Evolutionary conservation across 2,888 invertebrate species (phyloP).

Genomic region (Plebejus argus): DNA sequence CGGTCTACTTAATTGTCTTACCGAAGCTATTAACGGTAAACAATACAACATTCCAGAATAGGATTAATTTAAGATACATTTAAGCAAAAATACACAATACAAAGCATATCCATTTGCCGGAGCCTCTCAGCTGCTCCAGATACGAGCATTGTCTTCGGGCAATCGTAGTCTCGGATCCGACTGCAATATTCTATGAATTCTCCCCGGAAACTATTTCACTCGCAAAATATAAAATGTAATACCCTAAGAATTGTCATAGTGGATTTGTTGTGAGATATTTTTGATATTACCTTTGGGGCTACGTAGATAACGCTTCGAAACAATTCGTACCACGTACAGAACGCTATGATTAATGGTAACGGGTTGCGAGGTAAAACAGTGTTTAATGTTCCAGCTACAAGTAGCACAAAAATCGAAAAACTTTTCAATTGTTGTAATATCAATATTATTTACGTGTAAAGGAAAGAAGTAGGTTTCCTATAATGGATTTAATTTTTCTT

Average conservation of each 20-base stretch:
- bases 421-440: background rate
- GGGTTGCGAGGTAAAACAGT: background rate
- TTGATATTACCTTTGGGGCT: slow-evolving; percentile 20
- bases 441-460: too few species aligned
- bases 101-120: slow-evolving; percentile 26
- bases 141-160: slow-evolving; percentile 28
- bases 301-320: slow-evolving; percentile 10
- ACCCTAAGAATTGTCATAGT: slow-evolving; percentile 32
- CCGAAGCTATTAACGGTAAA: background rate
- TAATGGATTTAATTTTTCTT: too few species aligned
- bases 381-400: background rate
- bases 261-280: slow-evolving; percentile 25
- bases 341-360: background rate
- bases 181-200: slow-evolving; percentile 31
- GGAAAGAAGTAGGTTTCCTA: too few species aligned
- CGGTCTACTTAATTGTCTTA: background rate
- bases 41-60: background rate
- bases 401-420: background rate
- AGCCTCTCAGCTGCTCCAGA: slow-evolving; percentile 20
- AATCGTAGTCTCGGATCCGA: slow-evolving; percentile 12
- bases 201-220: slow-evolving; percentile 26
- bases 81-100: slow-evolving; percentile 14
- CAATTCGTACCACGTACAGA: background rate
- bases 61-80: slow-evolving; percentile 28
- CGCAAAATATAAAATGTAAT: slow-evolving; percentile 30